Percentiles rank a stretch among this genome's conserved stretches.
Conservation (phyloP, 2,888 invertebrate species). For the Steinernema scapterisci region DNA sequence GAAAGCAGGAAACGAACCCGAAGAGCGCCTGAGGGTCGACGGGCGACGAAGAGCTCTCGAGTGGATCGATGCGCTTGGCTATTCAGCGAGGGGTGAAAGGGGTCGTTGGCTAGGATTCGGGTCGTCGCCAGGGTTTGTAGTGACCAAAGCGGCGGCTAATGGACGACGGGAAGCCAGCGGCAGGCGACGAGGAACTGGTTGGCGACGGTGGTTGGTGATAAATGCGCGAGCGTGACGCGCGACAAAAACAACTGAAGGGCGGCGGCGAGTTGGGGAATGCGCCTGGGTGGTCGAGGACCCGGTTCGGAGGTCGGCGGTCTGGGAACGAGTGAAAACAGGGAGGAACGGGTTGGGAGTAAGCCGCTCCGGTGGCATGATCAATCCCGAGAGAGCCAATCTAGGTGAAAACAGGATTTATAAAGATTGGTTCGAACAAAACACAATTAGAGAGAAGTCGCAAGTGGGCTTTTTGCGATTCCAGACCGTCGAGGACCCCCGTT, state of each 20-base stretch:
- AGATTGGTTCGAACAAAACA: background rate
- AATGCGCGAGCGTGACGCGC: background rate
- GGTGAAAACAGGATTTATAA: background rate
- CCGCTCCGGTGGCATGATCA: too few relatives aligned
- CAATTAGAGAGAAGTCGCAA: too few relatives aligned
- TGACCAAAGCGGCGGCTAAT: too few relatives aligned
- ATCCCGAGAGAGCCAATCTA: too few relatives aligned
- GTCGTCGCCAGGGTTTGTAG: too few relatives aligned
- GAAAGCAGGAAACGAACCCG: background rate
- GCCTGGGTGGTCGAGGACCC: background rate
- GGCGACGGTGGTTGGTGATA: background rate
- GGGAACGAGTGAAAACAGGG: too few relatives aligned
- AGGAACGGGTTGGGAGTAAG: too few relatives aligned
- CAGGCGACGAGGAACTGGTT: background rate
- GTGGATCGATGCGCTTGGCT: slow-evolving; percentile 8
- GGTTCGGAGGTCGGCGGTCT: too few relatives aligned
- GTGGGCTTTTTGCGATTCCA: too few relatives aligned
- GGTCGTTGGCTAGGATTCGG: background rate
- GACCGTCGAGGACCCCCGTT: too few relatives aligned
- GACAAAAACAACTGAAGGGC: background rate
- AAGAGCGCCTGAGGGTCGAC: background rate
- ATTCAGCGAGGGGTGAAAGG: background rate
- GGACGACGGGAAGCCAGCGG: background rate
- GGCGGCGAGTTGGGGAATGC: background rate
- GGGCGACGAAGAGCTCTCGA: background rate